Evolutionary conservation across 2,888 invertebrate species (phyloP).

Genomic region (Argyresthia albistria): DNA sequence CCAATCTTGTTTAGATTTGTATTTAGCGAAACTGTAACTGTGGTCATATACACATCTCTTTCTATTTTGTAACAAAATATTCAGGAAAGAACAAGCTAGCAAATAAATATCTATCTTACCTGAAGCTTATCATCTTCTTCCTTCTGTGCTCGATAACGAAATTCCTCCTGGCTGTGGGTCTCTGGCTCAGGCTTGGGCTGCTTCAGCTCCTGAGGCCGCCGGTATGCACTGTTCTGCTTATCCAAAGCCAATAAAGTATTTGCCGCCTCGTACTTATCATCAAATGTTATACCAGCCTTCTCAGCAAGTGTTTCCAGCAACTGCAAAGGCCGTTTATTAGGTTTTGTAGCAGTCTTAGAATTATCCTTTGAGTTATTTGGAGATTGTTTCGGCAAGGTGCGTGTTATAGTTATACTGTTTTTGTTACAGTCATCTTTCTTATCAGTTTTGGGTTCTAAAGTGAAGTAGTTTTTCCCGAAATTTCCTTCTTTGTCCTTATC

Average conservation of each 20-base stretch:
- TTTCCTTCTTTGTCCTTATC: slow-evolving; percentile 55
- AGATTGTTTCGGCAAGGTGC: slow-evolving; percentile 49
- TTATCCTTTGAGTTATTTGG: slow-evolving; percentile 41
- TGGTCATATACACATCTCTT: too few species aligned
- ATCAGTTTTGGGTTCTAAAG: slow-evolving; percentile 54
- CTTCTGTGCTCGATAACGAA: slow-evolving; percentile 52
- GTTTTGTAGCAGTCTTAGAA: slow-evolving; percentile 30
- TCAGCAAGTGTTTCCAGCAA: slow-evolving; percentile 81
- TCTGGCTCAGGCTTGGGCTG: slow-evolving; percentile 52
- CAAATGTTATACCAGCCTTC: slow-evolving; percentile 81
- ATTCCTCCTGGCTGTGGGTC: slow-evolving; percentile 41
- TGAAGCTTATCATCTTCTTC: slow-evolving; percentile 64
- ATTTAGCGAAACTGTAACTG: too few species aligned
- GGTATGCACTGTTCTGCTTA: slow-evolving; percentile 68
- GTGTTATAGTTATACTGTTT: slow-evolving; percentile 65
- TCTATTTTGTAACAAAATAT: too few species aligned
- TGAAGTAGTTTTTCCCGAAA: slow-evolving; percentile 56
- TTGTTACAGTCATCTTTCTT: slow-evolving; percentile 63
- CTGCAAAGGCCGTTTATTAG: slow-evolving; percentile 67
- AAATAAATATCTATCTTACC: slow-evolving; percentile 19
- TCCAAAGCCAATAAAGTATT: slow-evolving; percentile 76
- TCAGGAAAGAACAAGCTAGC: too few species aligned
- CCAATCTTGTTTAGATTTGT: too few species aligned
- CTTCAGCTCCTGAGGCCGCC: slow-evolving; percentile 49
- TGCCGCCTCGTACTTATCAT: slow-evolving; percentile 82